Evolutionary conservation across 2,797 vertebrate species (phyloP), one percentile per base, ranked within the genome.

Genomic region (Esox lucius): DNA sequence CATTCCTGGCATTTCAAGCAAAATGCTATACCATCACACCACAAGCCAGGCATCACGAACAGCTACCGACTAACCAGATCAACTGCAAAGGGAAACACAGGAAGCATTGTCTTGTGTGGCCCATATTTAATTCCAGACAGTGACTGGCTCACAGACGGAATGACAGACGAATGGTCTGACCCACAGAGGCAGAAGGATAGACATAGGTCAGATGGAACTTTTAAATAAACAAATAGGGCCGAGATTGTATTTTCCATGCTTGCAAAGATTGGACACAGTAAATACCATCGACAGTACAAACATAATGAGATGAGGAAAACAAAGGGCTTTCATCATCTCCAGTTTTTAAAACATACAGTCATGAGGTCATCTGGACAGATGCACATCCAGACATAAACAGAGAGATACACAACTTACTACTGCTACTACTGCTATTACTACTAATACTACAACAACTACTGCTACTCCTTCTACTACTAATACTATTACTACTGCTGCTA

Each of bases 361-460:
- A 59, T 24, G 22, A 59, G 56, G n/a, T 59, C 9, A 24, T 59
- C n/a, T n/a, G n/a, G 17, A 68, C 22, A 31, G 7, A 19, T 3
- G 67, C 26, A 67, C 42, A 70, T 65, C 69, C 22, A 26, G 62
- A 74, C 62, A 76, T 56, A 77, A 22, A 15, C 61, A 75, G n/a
- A n/a, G n/a, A n/a, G n/a, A n/a, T n/a, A n/a, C n/a, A n/a, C n/a
- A n/a, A n/a, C n/a, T n/a, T n/a, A n/a, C n/a, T n/a, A n/a, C n/a
- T n/a, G n/a, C n/a, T n/a, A n/a, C n/a, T n/a, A n/a, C n/a, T n/a
- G n/a, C n/a, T n/a, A n/a, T n/a, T n/a, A n/a, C n/a, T n/a, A n/a
- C n/a, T n/a, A n/a, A n/a, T n/a, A n/a, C n/a, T n/a, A n/a, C n/a
- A n/a, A n/a, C n/a, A n/a, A n/a, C n/a, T n/a, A n/a, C n/a, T n/a